A percentile compares a stretch with the other conserved stretches of the same genome.
phyloP scores from a whole-genome alignment of 2,113 vertebrate species.

The Polypterus senegalus region DNA sequence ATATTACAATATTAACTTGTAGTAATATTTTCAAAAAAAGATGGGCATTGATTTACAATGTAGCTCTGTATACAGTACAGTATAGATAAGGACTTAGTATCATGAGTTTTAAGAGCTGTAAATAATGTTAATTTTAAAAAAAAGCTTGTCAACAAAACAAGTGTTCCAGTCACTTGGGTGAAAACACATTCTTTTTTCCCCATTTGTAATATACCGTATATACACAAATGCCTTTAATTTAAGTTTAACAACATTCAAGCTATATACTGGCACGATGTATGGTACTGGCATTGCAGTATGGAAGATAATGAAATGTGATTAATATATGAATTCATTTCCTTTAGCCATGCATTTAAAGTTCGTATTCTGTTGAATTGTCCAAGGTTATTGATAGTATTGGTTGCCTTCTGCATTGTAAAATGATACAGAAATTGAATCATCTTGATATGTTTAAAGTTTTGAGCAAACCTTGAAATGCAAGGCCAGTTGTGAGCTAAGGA shows the following conservation, averaged over 20 bases:
- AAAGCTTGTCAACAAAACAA: slow-evolving; percentile 5
- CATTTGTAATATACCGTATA: too few species aligned
- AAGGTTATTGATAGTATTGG: too few species aligned
- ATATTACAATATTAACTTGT: slow-evolving; percentile 67
- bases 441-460: too few species aligned
- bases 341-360: too few species aligned
- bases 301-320: too few species aligned
- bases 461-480: too few species aligned
- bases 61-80: slow-evolving; percentile 47
- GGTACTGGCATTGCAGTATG: too few species aligned
- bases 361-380: too few species aligned
- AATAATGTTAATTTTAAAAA: slow-evolving; percentile 8
- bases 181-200: neutral
- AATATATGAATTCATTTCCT: too few species aligned
- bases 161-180: neutral
- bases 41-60: slow-evolving; percentile 43
- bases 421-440: too few species aligned
- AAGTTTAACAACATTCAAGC: slow-evolving; percentile 21
- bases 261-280: neutral
- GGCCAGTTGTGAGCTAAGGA: too few species aligned
- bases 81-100: slow-evolving; percentile 32
- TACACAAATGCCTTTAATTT: neutral
- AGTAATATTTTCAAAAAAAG: slow-evolving; percentile 29
- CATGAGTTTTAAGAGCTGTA: slow-evolving; percentile 16
- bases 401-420: too few species aligned